Conservation (phyloP, 2,113 vertebrate genomes). For the Alligator sinensis region DNA sequence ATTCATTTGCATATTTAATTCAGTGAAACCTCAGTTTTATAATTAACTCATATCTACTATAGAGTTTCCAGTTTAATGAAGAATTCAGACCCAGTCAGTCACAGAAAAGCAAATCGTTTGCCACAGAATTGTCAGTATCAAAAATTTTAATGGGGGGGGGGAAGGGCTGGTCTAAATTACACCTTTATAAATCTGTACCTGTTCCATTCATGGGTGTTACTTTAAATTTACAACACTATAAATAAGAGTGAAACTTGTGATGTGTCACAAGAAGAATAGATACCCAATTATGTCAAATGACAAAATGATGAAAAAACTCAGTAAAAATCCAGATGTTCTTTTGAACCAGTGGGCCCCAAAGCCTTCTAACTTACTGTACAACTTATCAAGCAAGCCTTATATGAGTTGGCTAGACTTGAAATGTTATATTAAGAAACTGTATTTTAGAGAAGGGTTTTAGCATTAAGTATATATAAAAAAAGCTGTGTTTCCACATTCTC, state of each 20-base stretch:
- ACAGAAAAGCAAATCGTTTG: neutral
- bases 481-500: constrained; percentile 32
- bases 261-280: neutral
- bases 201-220: neutral
- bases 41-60: neutral
- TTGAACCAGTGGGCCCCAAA: neutral
- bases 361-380: accelerated
- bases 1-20: neutral
- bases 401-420: neutral
- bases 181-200: neutral
- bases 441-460: constrained; percentile 55
- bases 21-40: neutral
- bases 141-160: neutral
- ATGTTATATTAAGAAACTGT: neutral
- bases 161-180: neutral
- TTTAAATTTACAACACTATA: neutral
- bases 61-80: neutral
- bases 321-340: no score
- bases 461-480: constrained; percentile 33
- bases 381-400: neutral
- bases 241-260: neutral
- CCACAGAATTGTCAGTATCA: neutral
- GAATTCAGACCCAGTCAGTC: neutral
- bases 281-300: accelerated
- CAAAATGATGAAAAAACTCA: neutral